Percentiles rank a stretch among this genome's conserved stretches.
Evolutionary conservation across 2,797 vertebrate genomes (phyloP).

Genomic region (Tenualosa ilisha): DNA sequence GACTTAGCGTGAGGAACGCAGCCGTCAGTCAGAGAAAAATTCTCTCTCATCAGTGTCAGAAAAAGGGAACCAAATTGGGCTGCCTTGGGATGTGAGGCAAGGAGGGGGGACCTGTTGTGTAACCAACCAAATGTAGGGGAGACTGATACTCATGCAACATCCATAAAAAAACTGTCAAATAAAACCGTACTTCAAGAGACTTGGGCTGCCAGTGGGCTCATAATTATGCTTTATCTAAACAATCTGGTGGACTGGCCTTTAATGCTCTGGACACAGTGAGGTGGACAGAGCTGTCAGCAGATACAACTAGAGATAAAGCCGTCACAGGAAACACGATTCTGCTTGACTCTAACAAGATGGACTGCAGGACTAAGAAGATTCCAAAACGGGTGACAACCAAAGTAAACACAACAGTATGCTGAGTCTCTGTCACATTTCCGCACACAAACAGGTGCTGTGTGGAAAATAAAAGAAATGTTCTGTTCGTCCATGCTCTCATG

Average conservation of each 20-base stretch:
- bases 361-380: background rate
- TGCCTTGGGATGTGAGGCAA: background rate
- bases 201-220: background rate
- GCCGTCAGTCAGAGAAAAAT: background rate
- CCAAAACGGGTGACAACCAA: background rate
- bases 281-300: background rate
- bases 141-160: slow-evolving; percentile 12
- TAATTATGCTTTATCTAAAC: background rate
- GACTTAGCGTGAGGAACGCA: background rate
- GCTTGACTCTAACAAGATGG: background rate
- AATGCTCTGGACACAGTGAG: background rate
- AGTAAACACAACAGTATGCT: background rate
- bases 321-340: background rate
- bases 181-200: background rate
- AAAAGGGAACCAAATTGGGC: background rate
- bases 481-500: no score
- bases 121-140: background rate
- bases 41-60: background rate
- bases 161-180: background rate
- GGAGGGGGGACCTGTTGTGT: background rate
- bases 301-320: background rate
- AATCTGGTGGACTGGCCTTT: background rate
- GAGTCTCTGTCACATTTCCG: background rate
- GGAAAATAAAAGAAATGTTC: no score
- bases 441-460: background rate